These are phyloP conservation scores for Chymomyza amoena DNA, from an alignment of 2,888 invertebrate species.

Conservation along the genomic window DNA sequence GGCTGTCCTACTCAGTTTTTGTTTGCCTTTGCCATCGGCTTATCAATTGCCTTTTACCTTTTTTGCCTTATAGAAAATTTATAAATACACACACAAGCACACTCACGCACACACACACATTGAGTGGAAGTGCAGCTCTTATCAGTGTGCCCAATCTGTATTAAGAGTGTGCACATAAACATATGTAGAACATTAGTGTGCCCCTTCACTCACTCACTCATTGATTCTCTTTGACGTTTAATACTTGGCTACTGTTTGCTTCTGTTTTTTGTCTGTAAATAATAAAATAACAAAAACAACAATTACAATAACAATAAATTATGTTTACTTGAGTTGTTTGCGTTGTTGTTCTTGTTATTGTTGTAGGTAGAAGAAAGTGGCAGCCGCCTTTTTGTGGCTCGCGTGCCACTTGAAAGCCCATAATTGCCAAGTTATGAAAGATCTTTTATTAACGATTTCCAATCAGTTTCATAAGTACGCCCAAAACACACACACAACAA, in stretches of 20 bases:
- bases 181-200: not conserved
- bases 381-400: conserved; percentile 15
- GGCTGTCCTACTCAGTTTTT: not conserved
- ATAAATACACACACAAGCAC: conserved; percentile 2
- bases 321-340: conserved; percentile 18
- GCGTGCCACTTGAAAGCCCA: conserved; percentile 41
- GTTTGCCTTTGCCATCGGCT: not conserved
- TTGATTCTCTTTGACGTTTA: not conserved
- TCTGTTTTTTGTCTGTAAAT: conserved; percentile 38
- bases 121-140: not conserved
- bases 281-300: conserved; percentile 27
- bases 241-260: not conserved
- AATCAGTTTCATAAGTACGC: conserved; percentile 5
- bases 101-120: conserved; percentile 4
- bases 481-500: not conserved
- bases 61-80: not conserved
- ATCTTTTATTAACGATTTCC: conserved; percentile 35
- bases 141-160: conserved; percentile 3
- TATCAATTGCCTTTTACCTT: not conserved
- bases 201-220: not conserved
- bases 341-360: conserved; percentile 8
- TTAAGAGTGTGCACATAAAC: not conserved
- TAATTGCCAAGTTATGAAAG: conserved; percentile 30
- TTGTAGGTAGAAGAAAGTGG: not conserved
- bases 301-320: too few species aligned